Conservation (phyloP, 2,113 vertebrate genomes). For the Ammodytes dubius region DNA sequence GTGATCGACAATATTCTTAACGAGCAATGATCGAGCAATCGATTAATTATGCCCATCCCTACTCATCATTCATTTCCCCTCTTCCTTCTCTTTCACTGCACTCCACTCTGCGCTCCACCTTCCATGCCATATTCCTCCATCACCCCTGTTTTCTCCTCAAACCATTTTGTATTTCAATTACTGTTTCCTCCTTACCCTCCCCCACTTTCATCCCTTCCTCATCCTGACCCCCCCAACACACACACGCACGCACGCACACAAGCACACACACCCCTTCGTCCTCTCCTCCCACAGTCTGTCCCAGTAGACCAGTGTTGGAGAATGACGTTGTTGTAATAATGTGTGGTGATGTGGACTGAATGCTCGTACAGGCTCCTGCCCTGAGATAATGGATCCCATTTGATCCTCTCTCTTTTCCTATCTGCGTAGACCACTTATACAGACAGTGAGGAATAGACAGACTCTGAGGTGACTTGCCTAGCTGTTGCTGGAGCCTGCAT, state of each 20-base stretch:
- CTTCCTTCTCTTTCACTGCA: no score
- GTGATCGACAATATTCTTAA: no score
- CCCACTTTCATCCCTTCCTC: background rate
- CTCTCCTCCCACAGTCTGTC: slow-evolving; percentile 34
- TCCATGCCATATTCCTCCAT: no score
- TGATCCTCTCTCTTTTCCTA: slow-evolving; percentile 26
- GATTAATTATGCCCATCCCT: no score
- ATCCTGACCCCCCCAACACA: background rate
- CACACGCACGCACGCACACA: background rate
- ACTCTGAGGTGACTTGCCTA: slow-evolving; percentile 47
- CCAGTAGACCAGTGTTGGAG: slow-evolving; percentile 46
- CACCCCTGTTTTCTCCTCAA: no score
- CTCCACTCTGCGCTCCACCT: no score
- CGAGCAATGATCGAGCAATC: no score
- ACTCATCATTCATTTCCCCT: no score
- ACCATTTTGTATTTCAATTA: no score
- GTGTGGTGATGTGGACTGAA: slow-evolving; percentile 55
- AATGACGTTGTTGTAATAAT: slow-evolving; percentile 63
- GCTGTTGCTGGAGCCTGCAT: slow-evolving; percentile 24
- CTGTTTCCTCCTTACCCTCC: slow-evolving; percentile 3
- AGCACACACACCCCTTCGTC: background rate
- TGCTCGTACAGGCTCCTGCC: slow-evolving; percentile 50
- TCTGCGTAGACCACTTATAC: slow-evolving; percentile 7
- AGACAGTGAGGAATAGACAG: background rate
- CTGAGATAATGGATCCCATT: slow-evolving; percentile 74